Evolutionary conservation across 2,113 vertebrate species (phyloP).

Genomic region (Cryptotis parvus): DNA sequence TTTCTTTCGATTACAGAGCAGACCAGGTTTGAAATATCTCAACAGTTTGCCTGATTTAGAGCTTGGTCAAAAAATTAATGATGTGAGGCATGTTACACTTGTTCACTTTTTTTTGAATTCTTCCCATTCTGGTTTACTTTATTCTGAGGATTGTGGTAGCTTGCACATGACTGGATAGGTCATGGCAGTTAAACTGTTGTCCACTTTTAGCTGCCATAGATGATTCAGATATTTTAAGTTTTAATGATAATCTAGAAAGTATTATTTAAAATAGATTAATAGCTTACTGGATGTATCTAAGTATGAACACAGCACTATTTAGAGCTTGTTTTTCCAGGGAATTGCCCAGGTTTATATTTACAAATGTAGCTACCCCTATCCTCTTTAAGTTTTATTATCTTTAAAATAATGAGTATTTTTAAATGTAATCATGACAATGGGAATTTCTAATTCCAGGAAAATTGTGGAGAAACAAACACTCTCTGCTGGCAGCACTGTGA

Average conservation of each 20-base stretch:
- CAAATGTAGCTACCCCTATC: not conserved
- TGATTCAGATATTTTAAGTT: constrained; percentile 10
- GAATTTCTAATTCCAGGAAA: constrained; percentile 62
- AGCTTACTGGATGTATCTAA: not conserved
- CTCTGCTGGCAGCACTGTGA: not conserved
- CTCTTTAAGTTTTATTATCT: not conserved
- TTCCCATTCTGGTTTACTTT: not conserved
- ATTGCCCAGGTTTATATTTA: not conserved
- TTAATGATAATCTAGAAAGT: constrained; percentile 15
- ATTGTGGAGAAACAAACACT: constrained; percentile 17
- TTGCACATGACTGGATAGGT: not conserved
- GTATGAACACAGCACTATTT: not conserved
- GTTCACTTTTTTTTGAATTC: constrained; percentile 37
- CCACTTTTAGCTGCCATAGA: constrained; percentile 20
- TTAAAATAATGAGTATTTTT: constrained; percentile 26
- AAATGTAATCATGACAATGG: constrained; percentile 39
- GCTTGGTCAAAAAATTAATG: not conserved
- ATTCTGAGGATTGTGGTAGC: not conserved
- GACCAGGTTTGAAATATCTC: constrained; percentile 13
- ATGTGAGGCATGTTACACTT: not conserved
- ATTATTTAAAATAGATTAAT: constrained; percentile 32
- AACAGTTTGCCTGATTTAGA: constrained; percentile 17
- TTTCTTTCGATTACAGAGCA: not conserved
- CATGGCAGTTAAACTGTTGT: constrained; percentile 37
- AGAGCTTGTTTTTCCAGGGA: not conserved